A percentile compares a stretch with the other conserved stretches of the same genome.
phyloP scores from a whole-genome alignment of 2,888 invertebrate species.

The Eustalomyia histrio region DNA sequence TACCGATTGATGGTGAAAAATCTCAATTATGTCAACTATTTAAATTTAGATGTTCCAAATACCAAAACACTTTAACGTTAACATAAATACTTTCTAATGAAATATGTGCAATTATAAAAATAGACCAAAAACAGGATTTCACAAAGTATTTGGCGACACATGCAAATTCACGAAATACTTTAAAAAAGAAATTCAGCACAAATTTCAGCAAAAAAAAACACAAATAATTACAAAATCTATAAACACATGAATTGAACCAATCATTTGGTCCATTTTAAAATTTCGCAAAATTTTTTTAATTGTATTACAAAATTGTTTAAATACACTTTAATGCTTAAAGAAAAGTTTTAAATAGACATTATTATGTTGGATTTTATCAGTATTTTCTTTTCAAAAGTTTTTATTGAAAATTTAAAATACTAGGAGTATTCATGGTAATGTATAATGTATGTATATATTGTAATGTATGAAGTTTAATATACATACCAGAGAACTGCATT shows the following conservation, averaged over 20 bases:
- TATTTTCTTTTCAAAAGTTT: too few species aligned
- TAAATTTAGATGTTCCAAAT: slow-evolving; percentile 34
- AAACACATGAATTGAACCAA: background rate
- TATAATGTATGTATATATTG: too few species aligned
- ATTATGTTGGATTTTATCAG: too few species aligned
- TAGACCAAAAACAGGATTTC: slow-evolving; percentile 33
- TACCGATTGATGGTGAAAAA: background rate
- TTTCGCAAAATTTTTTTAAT: too few species aligned
- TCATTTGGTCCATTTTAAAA: too few species aligned
- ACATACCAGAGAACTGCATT: too few species aligned
- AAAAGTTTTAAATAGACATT: too few species aligned
- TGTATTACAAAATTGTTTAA: too few species aligned
- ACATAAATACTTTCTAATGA: slow-evolving; percentile 29
- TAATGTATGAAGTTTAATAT: too few species aligned
- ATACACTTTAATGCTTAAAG: too few species aligned
- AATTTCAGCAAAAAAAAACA: background rate
- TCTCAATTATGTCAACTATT: slow-evolving; percentile 53
- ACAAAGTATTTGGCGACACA: slow-evolving; percentile 3
- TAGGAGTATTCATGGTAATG: too few species aligned
- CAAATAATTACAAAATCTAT: background rate
- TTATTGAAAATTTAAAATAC: too few species aligned
- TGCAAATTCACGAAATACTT: background rate
- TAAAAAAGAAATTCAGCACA: slow-evolving; percentile 23
- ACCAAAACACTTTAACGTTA: slow-evolving; percentile 32
- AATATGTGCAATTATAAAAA: slow-evolving; percentile 5